Evolutionary conservation across 2,888 invertebrate genomes (phyloP), one percentile per base, ranked within the genome.

Genomic region (Oscheius sp.): DNA sequence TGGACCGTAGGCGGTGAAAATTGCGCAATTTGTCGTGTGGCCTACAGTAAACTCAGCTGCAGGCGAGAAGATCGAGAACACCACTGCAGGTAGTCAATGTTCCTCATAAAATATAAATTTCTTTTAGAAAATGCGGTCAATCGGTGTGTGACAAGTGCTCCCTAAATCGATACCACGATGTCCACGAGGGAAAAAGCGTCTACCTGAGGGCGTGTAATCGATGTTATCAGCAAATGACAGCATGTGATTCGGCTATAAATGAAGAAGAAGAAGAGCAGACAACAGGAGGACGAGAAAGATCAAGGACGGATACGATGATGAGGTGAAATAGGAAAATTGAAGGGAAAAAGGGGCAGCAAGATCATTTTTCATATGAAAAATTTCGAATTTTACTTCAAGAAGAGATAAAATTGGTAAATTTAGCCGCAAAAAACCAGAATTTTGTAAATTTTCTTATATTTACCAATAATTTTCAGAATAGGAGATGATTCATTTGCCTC

Each of bases 71-170:
- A 76, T n/a, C 64, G 75, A 9, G 61, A 72, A 69, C 79, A 79
- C 68, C 81, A 76, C 58, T 79, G 79, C 63, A 66, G 81, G 73
- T 70, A 52, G 9, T 1, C 45, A 7, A 35, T 35, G 9, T 29
- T 35, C 9, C 5, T 49, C 21, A 45, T 18, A 9, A n/a, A 21
- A n/a, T 71, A 25, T 35, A 27, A 3, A 45, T 45, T 12, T 9
- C 13, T 21, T 64, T 18, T 23, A 46, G 64, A 18, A 64, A 66
- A 52, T 82, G 82, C 61, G 78, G 78, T n/a, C 29, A 69, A n/a
- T 66, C 78, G 0, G 80, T 82, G 18, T 82, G 82, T 55, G 71
- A 74, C 2, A 53, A 27, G 2, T 82, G 82, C 56, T 79, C 78
- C 9, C 61, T 52, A 13, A 41, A 78, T 16, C 27, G 59, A 13